Base-by-base conservation (phyloP, 1,140 invertebrate species). In the Drusus annulatus region DNA sequence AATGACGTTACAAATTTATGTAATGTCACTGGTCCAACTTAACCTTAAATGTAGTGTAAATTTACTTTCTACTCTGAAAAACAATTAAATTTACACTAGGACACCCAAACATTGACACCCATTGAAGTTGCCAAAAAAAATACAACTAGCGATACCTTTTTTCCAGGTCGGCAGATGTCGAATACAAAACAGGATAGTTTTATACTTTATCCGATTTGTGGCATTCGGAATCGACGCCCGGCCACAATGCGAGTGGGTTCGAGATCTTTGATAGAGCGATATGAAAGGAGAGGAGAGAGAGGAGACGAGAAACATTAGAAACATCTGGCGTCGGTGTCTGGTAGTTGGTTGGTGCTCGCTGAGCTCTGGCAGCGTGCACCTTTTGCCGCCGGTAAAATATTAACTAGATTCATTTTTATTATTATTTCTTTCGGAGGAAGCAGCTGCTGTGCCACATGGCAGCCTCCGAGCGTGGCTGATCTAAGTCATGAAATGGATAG, bases 351-450 rank as follows among this genome's bases (percentile, higher is more conserved):
- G 36, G 36, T 45, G 62, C 7, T 63, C 13, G 60, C 23, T 17
- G 60, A 23, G 60, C 23, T 5, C 36, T 45, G 36, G 36, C 36
- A 45, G 13, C 23, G 58, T 25, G 62, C 62, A 65, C 62, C 62
- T 65, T 36, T 25, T 65, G 10, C 23, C 19, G 25, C 56, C 56
- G 17, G 56, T 60, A 1, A 56, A 56, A 56, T 21, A 60, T 60
- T 19, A 60, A 60, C 23, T 19, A 60, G n/a, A n/a, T n/a, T n/a
- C n/a, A n/a, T 3, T 60, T 60, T 60, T 60, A 60, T 60, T 60
- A 19, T 60, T 60, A 60, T 17, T 21, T 60, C 17, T 45, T 10
- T 17, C 54, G 3, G n/a, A 21, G 54, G 54, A 17, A 56, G n/a
- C 54, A 56, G 54, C 54, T 56, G n/a, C 54, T 6, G 3, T 3